Percentiles rank a stretch among this genome's conserved stretches.
Evolutionary conservation across 2,113 vertebrate species (phyloP).

Genomic region (Pyxicephalus adspersus): DNA sequence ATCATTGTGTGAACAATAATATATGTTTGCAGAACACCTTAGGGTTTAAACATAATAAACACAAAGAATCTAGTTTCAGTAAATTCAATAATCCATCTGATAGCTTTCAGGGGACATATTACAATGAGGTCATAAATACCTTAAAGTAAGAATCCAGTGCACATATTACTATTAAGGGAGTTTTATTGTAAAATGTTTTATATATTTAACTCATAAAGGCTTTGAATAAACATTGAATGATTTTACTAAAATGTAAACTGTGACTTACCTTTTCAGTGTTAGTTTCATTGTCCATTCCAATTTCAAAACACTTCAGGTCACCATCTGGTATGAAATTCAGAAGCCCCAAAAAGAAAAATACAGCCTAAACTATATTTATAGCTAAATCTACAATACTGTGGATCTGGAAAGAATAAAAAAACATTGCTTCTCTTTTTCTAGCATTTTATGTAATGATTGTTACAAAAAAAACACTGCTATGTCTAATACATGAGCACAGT

Average conservation of each 20-base stretch:
- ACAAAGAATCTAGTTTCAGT: no score
- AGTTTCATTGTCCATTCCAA: conserved; percentile 68
- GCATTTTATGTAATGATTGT: conserved; percentile 51
- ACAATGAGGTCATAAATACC: neutral
- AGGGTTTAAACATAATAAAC: no score
- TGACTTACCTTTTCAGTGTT: conserved; percentile 69
- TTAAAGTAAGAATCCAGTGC: neutral
- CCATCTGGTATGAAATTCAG: conserved; percentile 54
- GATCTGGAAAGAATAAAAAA: conserved; percentile 61
- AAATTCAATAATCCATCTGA: no score
- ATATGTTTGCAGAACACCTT: no score
- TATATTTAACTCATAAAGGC: neutral
- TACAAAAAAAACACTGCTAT: conserved; percentile 53
- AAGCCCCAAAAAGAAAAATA: conserved; percentile 21
- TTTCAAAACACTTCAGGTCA: conserved; percentile 65
- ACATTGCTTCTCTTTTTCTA: conserved; percentile 63
- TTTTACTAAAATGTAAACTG: neutral
- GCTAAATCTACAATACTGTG: conserved; percentile 60
- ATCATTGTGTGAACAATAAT: no score
- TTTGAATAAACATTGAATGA: neutral
- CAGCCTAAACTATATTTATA: conserved; percentile 71
- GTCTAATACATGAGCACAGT: conserved; percentile 56
- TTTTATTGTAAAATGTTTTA: neutral
- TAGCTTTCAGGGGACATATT: no score
- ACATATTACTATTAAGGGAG: neutral